These are phyloP conservation scores for Athalia rosae DNA, from an alignment of 2,888 invertebrate genomes.

Conservation along the genomic window DNA sequence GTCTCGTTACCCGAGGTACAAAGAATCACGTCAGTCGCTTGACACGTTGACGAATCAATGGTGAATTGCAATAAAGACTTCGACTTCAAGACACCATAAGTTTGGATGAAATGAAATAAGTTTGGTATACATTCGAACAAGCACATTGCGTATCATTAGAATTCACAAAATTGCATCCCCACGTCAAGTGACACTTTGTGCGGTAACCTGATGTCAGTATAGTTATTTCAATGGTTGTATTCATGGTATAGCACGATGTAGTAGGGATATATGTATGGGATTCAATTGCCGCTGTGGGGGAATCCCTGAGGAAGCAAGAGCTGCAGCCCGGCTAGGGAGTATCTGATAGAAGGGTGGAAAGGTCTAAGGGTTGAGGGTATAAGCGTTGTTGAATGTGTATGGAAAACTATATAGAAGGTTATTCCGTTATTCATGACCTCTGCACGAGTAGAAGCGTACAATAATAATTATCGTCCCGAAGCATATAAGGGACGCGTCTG, in stretches of 20 bases:
- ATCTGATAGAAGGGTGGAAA: neutral
- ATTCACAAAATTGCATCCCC: too few species aligned
- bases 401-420: slow-evolving; percentile 21
- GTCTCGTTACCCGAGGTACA: neutral
- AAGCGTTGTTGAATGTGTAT: slow-evolving; percentile 17
- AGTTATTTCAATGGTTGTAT: too few species aligned
- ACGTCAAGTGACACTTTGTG: too few species aligned
- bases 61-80: too few species aligned
- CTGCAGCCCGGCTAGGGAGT: neutral
- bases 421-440: slow-evolving; percentile 40
- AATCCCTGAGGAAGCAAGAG: slow-evolving; percentile 28
- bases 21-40: neutral
- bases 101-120: too few species aligned
- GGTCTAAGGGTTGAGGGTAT: slow-evolving; percentile 29
- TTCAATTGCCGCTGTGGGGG: slow-evolving; percentile 38
- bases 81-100: too few species aligned
- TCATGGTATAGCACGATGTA: too few species aligned
- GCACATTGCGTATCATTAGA: too few species aligned
- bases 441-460: slow-evolving; percentile 21
- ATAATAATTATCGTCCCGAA: slow-evolving; percentile 38
- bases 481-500: slow-evolving; percentile 23
- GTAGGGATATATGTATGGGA: slow-evolving; percentile 68
- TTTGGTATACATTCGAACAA: too few species aligned
- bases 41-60: too few species aligned
- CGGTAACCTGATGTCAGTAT: too few species aligned